Base-by-base conservation (phyloP, 2,113 vertebrate species). In the Arizona elegans region DNA sequence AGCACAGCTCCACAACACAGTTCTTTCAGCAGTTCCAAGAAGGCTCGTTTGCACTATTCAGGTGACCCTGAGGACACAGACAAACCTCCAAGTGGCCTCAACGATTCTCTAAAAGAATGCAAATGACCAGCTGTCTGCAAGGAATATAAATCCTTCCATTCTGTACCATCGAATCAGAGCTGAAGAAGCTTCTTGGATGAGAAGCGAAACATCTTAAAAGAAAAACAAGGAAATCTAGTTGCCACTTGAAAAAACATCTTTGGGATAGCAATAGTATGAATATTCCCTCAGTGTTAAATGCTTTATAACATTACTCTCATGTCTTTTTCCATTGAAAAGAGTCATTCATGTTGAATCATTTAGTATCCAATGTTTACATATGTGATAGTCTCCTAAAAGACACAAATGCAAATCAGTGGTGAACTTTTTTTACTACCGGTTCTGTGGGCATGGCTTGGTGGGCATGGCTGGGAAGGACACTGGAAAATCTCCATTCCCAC, bases 361-460 rank as follows among this genome's bases (percentile, higher is more conserved):
- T 19, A 19, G 38, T 50, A 91, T 86, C 17, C 38, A 91, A 29
- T 50, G 24, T 12, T 17, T 55, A 21, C 24, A 58, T 86, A 58
- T 86, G 54, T 38, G 55, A 50, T 29, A 21, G 0, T 26, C 75
- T 26, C 33, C 58, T 91, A 92, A 95, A 95, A 75, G 95, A 92
- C 96, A 93, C 5, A 81, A n/a, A 8, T 38, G 33, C 15, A 17
- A 75, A 75, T 0, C 43, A 43, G 43, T 43, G 43, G 3, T 3
- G 43, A 43, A 47, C 43, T 47, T 47, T 47, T 47, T 47, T 47
- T 47, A 47, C 43, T 47, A 47, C 43, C 43, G 43, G 43, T 47
- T 47, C 43, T 47, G 43, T 47, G 43, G 43, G 43, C 43, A 47
- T 47, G 43, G 43, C 43, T 47, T 47, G 43, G 43, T 47, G 43